phyloP scores from a whole-genome alignment of 1,140 invertebrate species.

The Hydropsyche tenuis region DNA sequence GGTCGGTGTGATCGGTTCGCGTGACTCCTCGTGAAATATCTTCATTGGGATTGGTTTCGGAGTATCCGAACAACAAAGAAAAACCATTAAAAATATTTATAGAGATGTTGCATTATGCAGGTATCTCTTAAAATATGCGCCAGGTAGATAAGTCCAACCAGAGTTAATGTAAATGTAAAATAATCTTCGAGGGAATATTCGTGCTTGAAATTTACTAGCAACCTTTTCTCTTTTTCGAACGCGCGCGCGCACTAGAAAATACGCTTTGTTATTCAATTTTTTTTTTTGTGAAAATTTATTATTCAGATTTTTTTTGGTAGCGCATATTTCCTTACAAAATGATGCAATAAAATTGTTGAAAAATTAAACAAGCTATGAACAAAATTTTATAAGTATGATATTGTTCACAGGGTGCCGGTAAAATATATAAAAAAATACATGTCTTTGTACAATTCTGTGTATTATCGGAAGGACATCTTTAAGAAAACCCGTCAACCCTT shows the following conservation, averaged over 20 bases:
- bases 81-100: constrained; percentile 51
- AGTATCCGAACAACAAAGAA: constrained; percentile 48
- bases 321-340: neutral
- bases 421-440: neutral
- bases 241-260: constrained; percentile 18
- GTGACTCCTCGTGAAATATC: constrained; percentile 50
- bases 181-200: constrained; percentile 47
- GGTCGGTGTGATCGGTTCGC: constrained; percentile 43
- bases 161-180: constrained; percentile 46
- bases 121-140: constrained; percentile 49
- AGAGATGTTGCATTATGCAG: constrained; percentile 51
- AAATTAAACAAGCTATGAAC: neutral
- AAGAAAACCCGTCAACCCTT: constrained; percentile 36
- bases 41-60: constrained; percentile 48
- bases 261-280: neutral
- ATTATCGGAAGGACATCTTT: neutral
- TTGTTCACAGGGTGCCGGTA: neutral
- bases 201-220: constrained; percentile 44
- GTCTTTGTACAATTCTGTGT: neutral
- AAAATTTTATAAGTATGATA: constrained; percentile 3
- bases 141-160: constrained; percentile 45
- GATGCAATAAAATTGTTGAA: constrained; percentile 4
- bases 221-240: constrained; percentile 33
- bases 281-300: neutral
- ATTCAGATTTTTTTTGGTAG: constrained; percentile 2